phyloP scores from a whole-genome alignment of 2,113 vertebrate species.

The Arvicanthis niloticus region DNA sequence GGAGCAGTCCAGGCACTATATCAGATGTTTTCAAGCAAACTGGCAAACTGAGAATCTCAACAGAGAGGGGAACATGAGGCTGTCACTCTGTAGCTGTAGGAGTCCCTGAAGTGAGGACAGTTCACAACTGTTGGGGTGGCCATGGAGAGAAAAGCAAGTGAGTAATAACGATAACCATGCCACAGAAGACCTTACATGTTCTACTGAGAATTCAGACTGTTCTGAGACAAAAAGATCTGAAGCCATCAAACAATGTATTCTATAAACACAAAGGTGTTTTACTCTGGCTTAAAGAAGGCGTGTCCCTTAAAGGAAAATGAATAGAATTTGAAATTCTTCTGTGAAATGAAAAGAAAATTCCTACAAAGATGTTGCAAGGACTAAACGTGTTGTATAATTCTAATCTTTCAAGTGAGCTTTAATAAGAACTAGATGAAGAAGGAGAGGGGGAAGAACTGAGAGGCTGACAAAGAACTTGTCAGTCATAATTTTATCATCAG shows the following conservation, averaged over 20 bases:
- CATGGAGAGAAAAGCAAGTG: too few species aligned
- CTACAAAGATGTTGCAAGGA: neutral
- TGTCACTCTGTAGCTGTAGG: neutral
- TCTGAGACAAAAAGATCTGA: neutral
- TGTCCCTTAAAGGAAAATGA: neutral
- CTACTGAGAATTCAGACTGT: neutral
- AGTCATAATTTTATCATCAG: too few species aligned
- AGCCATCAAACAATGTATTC: neutral
- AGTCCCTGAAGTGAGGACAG: fast-evolving
- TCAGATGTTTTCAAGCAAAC: neutral
- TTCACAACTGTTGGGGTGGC: neutral
- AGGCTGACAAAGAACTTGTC: neutral
- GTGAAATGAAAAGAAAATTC: neutral
- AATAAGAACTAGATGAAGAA: neutral
- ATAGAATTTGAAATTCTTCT: neutral
- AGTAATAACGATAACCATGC: too few species aligned
- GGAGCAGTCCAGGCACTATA: neutral
- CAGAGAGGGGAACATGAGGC: neutral
- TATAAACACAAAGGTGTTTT: neutral
- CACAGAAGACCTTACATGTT: neutral
- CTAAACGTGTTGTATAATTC: neutral
- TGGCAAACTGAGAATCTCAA: too few species aligned
- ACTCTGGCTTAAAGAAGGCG: neutral
- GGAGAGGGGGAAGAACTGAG: neutral
- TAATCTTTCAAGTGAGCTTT: neutral